A percentile compares a stretch with the other conserved stretches of the same genome.
These are phyloP conservation scores for Pseudoips prasinana DNA, from an alignment of 2,888 invertebrate species.

Conservation along the genomic window DNA sequence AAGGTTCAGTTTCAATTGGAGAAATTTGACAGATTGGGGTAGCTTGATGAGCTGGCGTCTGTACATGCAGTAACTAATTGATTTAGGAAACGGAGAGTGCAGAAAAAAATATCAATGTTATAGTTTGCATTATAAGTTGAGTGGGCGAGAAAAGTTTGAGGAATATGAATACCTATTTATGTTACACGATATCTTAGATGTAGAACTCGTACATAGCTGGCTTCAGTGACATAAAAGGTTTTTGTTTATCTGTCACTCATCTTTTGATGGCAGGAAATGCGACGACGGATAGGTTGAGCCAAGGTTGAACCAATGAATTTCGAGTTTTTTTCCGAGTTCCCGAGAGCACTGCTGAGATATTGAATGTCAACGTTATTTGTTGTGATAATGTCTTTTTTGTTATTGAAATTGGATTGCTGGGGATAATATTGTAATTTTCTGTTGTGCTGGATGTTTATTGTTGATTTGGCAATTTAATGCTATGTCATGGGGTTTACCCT, in stretches of 20 bases:
- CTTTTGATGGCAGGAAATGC: conserved; percentile 20
- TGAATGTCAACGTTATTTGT: conserved; percentile 13
- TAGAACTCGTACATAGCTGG: conserved; percentile 27
- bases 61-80: too few relatives aligned
- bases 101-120: too few relatives aligned
- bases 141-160: too few relatives aligned
- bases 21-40: too few relatives aligned
- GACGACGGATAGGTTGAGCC: too few relatives aligned
- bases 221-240: conserved; percentile 28
- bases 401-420: conserved; percentile 1
- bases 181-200: too few relatives aligned
- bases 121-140: too few relatives aligned
- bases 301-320: conserved; percentile 9
- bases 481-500: too few relatives aligned
- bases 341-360: conserved; percentile 18
- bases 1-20: too few relatives aligned
- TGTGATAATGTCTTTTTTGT: conserved; percentile 6
- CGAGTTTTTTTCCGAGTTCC: conserved; percentile 12
- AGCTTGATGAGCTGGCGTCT: too few relatives aligned
- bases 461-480: not conserved
- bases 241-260: conserved; percentile 32
- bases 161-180: too few relatives aligned
- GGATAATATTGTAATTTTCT: conserved; percentile 5
- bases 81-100: too few relatives aligned
- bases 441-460: conserved; percentile 9